These are phyloP conservation scores for Sminthurides aquaticus DNA, from an alignment of 2,888 invertebrate genomes.

Conservation along the genomic window DNA sequence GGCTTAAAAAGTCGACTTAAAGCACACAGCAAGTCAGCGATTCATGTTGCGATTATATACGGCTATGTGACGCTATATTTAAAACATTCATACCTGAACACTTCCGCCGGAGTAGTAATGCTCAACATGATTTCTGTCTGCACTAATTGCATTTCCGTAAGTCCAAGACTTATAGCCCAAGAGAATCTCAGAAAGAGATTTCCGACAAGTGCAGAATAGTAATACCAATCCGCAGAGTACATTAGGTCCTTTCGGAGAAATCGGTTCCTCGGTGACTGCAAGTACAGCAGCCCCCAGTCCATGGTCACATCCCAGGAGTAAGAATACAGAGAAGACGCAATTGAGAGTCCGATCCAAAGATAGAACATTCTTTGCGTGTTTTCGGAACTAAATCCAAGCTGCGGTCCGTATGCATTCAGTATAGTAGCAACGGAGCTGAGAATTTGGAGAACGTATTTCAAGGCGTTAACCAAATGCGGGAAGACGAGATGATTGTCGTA, in stretches of 20 bases:
- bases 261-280: neutral
- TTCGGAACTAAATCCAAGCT: neutral
- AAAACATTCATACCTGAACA: conserved; percentile 17
- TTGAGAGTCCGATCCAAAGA: conserved; percentile 9
- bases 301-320: conserved; percentile 17
- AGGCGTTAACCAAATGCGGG: conserved; percentile 12
- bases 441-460: conserved; percentile 11
- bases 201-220: conserved; percentile 1
- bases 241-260: neutral
- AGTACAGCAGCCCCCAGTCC: conserved; percentile 13
- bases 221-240: neutral
- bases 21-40: no score
- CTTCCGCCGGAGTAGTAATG: conserved; percentile 15
- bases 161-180: conserved; percentile 5
- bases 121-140: conserved; percentile 15
- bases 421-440: neutral
- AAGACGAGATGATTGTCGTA: conserved; percentile 11
- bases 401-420: neutral
- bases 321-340: conserved; percentile 1
- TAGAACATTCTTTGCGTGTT: neutral
- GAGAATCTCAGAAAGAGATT: conserved; percentile 12
- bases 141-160: conserved; percentile 2
- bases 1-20: no score
- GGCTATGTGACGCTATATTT: no score
- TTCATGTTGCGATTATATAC: no score